Evolutionary conservation across 2,797 vertebrate genomes (phyloP), one percentile per base, ranked within the genome.

Genomic region (Pangasius krempfi): DNA sequence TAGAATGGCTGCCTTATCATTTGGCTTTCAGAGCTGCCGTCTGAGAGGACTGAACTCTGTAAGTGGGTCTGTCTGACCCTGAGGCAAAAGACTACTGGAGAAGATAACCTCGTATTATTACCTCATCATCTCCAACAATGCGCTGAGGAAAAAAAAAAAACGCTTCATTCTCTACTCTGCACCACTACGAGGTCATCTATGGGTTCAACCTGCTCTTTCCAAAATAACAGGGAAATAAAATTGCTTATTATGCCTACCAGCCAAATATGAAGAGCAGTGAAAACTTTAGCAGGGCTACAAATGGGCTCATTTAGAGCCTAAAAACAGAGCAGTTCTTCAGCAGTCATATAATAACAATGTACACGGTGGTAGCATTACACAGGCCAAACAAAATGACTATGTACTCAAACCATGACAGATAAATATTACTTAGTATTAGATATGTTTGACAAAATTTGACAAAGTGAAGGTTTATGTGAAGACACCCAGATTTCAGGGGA

Each of bases 21-120:
- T 50, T 30, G 82, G 27, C 44, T 66, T 68, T 84, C 40, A n/a
- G 27, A 66, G 40, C 25, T 27, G 33, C 60, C 14, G 27, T 30
- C 44, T 52, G n/a, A 66, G 16, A 84, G 2, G n/a, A 64, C 79
- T 47, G 18, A 84, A 54, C 44, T 44, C 56, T 62, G 30, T 33
- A 84, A 86, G 84, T 84, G 89, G 82, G 92, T 90, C 58, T 86
- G 89, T 84, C 68, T 92, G 93, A 94, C 94, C 93, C 91, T 68
- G 81, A 91, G 86, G 94, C 92, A 62, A 92, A 85, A 90, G 79
- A 88, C 90, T 75, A 88, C 88, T 88, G 90, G 87, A 94, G 90
- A 89, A 88, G 92, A 93, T 92, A 93, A 92, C 89, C 93, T 89
- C 83, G 82, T 89, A 81, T 94, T 95, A 95, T 95, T 95, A 93